Percentiles rank a stretch among this genome's conserved stretches.
These are phyloP conservation scores for Phyllostomus hastatus DNA, from an alignment of 2,113 vertebrate genomes.

Conservation along the genomic window DNA sequence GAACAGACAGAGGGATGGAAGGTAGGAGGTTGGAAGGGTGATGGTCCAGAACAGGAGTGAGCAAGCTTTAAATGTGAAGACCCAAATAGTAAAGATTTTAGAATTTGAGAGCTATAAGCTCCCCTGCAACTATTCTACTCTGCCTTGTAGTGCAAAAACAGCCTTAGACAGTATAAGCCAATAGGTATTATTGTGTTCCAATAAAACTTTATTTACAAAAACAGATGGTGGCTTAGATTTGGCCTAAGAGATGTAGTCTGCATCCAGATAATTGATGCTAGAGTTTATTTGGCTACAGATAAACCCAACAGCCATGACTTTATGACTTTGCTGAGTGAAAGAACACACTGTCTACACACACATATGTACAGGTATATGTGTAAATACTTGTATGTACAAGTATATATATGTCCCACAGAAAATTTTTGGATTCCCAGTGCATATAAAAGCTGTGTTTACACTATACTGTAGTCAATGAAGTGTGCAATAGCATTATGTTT, in stretches of 20 bases:
- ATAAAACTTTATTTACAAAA: conserved; percentile 23
- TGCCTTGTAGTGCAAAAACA: not conserved
- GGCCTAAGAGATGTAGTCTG: not conserved
- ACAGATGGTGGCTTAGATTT: not conserved
- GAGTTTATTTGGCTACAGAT: not conserved
- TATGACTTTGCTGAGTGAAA: not conserved
- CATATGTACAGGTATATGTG: not conserved
- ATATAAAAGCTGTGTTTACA: not conserved
- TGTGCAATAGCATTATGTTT: not conserved
- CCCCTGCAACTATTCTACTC: not conserved
- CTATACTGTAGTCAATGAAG: not conserved
- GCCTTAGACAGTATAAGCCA: not conserved
- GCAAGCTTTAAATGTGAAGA: not conserved
- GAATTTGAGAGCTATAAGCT: not conserved
- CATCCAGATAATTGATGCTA: not conserved
- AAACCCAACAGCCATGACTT: not conserved
- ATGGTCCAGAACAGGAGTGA: not conserved
- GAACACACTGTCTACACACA: not conserved
- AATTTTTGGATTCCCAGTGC: not conserved
- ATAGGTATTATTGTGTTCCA: not conserved
- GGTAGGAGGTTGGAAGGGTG: not conserved
- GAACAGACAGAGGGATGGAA: not conserved
- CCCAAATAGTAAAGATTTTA: not conserved
- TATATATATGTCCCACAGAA: not conserved
- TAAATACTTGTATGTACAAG: not conserved